Evolutionary conservation across 2,797 vertebrate species (phyloP).

Genomic region (Alectoris magna): DNA sequence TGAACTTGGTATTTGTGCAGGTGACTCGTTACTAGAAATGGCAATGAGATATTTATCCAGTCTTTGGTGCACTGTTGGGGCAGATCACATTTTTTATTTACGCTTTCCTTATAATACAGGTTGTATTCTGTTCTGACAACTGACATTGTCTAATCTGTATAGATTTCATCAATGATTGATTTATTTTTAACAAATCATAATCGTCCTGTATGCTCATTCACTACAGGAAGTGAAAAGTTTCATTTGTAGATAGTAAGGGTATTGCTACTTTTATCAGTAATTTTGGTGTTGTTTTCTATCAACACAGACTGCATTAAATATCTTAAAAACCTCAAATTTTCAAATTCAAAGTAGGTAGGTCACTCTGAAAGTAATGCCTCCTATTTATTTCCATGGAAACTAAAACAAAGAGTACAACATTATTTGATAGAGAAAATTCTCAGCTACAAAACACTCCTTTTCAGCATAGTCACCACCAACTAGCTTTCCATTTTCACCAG

Average conservation of each 20-base stretch:
- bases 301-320: background rate
- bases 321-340: constrained; percentile 36
- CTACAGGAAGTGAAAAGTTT: constrained; percentile 3
- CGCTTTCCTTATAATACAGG: background rate
- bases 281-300: constrained; percentile 15
- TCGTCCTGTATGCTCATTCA: constrained; percentile 1
- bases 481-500: background rate
- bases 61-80: background rate
- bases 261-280: constrained; percentile 40
- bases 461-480: background rate
- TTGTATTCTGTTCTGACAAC: background rate
- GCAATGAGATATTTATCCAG: background rate
- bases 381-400: background rate
- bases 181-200: background rate
- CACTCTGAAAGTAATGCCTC: background rate
- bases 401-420: background rate
- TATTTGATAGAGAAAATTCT: background rate
- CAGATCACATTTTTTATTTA: background rate
- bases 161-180: background rate
- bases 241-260: background rate
- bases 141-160: background rate
- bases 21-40: background rate
- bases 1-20: background rate
- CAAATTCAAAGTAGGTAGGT: background rate
- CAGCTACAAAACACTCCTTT: background rate